Base-by-base conservation (phyloP, 2,113 vertebrate genomes). In the Ancistrus triradiatus region DNA sequence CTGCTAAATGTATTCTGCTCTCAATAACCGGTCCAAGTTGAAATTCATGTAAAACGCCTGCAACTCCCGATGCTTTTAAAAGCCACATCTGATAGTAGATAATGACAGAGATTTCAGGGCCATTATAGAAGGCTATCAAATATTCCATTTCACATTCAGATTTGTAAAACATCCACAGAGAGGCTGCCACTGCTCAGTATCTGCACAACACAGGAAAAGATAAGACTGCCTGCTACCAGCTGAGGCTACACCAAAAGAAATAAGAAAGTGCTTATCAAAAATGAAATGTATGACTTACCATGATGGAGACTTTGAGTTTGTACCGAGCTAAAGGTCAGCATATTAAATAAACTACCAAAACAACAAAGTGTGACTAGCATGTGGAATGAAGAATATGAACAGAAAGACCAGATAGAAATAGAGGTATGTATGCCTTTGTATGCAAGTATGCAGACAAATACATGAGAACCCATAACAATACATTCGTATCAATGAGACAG, bases 51-150 rank as follows among this genome's bases (percentile, higher is more conserved):
- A 83, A 81, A 88, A 84, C 73, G 78, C 62, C 58, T 7, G 73
- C 63, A 80, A 81, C 67, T 80, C 74, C 72, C 14, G 7, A 63
- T 74, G 75, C 77, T 80, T 83, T 86, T 78, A 79, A 74, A 82
- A 81, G 74, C 81, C 66, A 77, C 60, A 78, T 78, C 78, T 78
- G 77, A 81, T 80, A 77, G 68, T 35, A 78, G 78, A 85, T 86
- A 83, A 86, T 85, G 79, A 83, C 63, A 70, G 74, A 85, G 81
- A 84, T 82, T 84, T 79, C 68, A 72, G 68, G 70, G 75, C 80
- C 77, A 84, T 83, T 83, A 83, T 76, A 58, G 79, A 71, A 76
- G 69, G 66, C 72, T 79, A 80, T 83, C 76, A 81, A 74, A 79
- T 84, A 81, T 81, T 81, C 76, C 66, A 74, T 76, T 83, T 43